Percentiles rank a stretch among this genome's conserved stretches.
Evolutionary conservation across 2,888 invertebrate species (phyloP).

Genomic region (Acanthosepion lycidas): DNA sequence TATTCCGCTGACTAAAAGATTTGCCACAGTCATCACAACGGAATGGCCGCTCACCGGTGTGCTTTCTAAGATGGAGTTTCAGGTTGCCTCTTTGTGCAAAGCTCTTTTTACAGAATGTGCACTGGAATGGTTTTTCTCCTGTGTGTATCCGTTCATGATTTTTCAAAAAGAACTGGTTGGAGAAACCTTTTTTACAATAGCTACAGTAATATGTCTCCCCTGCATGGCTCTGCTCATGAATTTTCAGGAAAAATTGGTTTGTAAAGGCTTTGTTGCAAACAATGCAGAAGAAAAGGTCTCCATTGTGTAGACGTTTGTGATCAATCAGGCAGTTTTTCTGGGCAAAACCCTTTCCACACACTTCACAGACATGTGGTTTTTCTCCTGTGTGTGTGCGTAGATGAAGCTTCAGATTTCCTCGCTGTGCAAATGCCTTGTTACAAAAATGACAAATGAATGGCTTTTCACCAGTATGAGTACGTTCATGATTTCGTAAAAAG

Average conservation of each 20-base stretch:
- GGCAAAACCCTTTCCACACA: constrained; percentile 11
- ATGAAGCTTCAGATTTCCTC: constrained; percentile 37
- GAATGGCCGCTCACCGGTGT: constrained; percentile 34
- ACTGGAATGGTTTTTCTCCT: constrained; percentile 56
- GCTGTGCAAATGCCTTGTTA: constrained; percentile 33
- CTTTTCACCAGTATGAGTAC: constrained; percentile 37
- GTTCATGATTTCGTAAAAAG: constrained; percentile 25
- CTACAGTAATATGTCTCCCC: constrained; percentile 56
- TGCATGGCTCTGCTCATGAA: constrained; percentile 54
- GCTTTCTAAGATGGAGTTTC: not conserved
- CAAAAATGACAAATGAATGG: constrained; percentile 36
- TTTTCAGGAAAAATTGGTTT: constrained; percentile 54
- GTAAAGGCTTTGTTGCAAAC: constrained; percentile 55
- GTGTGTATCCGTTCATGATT: constrained; percentile 56
- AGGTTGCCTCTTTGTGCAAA: constrained; percentile 50
- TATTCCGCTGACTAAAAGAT: constrained; percentile 24
- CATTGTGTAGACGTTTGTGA: not conserved
- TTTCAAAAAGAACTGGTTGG: constrained; percentile 55
- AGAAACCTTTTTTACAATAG: constrained; percentile 56
- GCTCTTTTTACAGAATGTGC: constrained; percentile 54
- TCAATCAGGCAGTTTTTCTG: constrained; percentile 40
- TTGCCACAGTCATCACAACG: constrained; percentile 16
- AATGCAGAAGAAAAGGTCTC: constrained; percentile 49
- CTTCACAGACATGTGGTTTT: constrained; percentile 36
- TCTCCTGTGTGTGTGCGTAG: constrained; percentile 35